Evolutionary conservation across 2,888 invertebrate genomes (phyloP).

Genomic region (Anagyrus pseudococci): DNA sequence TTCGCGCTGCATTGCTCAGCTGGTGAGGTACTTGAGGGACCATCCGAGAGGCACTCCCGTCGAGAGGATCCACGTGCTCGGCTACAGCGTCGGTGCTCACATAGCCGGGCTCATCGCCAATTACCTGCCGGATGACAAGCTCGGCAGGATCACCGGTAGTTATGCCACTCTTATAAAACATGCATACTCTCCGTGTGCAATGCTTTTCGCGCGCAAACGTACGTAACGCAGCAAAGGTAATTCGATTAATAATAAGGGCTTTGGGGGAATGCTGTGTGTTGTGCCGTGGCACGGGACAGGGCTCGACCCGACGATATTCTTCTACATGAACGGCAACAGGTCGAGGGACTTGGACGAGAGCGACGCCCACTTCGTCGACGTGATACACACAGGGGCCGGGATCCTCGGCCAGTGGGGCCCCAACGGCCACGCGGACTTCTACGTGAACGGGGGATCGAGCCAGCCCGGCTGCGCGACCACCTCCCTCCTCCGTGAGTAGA

Average conservation of each 20-base stretch:
- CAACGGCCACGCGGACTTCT: constrained; percentile 87
- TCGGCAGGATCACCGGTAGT: constrained; percentile 81
- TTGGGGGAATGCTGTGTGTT: constrained; percentile 30
- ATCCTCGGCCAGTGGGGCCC: constrained; percentile 90
- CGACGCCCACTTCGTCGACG: constrained; percentile 85
- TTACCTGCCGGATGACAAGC: constrained; percentile 75
- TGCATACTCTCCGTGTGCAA: neutral
- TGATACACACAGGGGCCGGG: constrained; percentile 85
- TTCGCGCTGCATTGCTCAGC: constrained; percentile 78
- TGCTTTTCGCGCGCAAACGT: neutral
- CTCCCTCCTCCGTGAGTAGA: constrained; percentile 79
- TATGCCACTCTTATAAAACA: neutral
- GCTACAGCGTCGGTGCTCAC: constrained; percentile 88
- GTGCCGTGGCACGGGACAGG: constrained; percentile 61
- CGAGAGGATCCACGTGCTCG: constrained; percentile 80
- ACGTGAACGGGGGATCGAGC: constrained; percentile 87
- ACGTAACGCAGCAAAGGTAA: neutral
- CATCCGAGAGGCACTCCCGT: constrained; percentile 80
- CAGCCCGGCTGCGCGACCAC: constrained; percentile 86
- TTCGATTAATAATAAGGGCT: constrained; percentile 29
- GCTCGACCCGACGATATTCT: constrained; percentile 85
- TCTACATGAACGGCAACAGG: constrained; percentile 81
- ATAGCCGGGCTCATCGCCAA: constrained; percentile 85
- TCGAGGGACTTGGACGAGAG: constrained; percentile 80
- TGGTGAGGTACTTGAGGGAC: constrained; percentile 78